Percentiles rank a stretch among this genome's conserved stretches.
phyloP scores from a whole-genome alignment of 2,797 vertebrate species.

The Petrocephalus schoutedeni region DNA sequence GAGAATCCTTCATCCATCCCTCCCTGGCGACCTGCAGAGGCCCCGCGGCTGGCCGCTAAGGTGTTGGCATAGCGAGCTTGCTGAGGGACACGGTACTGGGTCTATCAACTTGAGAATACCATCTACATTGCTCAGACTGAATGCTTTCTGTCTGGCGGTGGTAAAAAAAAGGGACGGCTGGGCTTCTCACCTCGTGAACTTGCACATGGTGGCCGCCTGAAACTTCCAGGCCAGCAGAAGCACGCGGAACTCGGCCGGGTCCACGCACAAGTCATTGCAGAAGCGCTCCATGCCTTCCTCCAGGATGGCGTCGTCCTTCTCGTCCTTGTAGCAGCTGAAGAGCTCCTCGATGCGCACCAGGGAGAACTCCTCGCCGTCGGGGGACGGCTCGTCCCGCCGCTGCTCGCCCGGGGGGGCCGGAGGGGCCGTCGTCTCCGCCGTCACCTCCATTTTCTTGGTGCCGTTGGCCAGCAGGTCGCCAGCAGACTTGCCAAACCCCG shows the following conservation, averaged over 20 bases:
- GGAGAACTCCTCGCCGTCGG: conserved; percentile 74
- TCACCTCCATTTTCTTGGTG: conserved; percentile 80
- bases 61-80: neutral
- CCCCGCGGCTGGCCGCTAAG: neutral
- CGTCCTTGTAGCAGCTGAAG: conserved; percentile 88
- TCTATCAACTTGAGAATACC: neutral
- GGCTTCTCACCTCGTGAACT: conserved; percentile 89
- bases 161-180: neutral
- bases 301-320: conserved; percentile 88
- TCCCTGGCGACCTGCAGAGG: neutral
- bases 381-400: conserved; percentile 63
- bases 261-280: conserved; percentile 91
- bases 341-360: conserved; percentile 79
- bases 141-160: neutral
- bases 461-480: conserved; percentile 85
- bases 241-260: conserved; percentile 94
- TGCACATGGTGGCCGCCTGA: conserved; percentile 99
- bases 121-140: neutral
- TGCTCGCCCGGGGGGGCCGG: conserved; percentile 61
- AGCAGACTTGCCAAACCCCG: conserved; percentile 69
- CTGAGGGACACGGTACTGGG: neutral
- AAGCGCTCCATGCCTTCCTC: conserved; percentile 98
- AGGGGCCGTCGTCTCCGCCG: conserved; percentile 68
- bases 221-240: conserved; percentile 98
- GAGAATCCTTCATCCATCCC: neutral